Evolutionary conservation across 2,888 invertebrate genomes (phyloP), one percentile per base, ranked within the genome.

Genomic region (Yponomeuta cagnagella): DNA sequence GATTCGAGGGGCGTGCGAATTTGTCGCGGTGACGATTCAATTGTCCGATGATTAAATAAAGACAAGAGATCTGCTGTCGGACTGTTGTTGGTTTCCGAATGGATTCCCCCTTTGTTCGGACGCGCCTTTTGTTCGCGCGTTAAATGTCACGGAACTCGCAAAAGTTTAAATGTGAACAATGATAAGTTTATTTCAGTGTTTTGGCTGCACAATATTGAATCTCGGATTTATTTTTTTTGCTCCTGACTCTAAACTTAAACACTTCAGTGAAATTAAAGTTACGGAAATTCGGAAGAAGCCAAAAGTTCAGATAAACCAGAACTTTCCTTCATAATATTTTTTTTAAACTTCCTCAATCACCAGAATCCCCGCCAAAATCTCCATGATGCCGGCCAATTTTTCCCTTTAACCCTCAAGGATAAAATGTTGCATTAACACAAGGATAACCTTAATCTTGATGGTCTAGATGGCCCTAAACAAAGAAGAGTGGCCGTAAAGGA

Each of bases 1-100:
- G 82, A 90, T 90, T 87, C 86, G 77, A 83, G 87, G 91, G 91
- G 91, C 90, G 92, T 90, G 91, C 87, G 90, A 91, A 91, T 89
- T 90, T 90, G 91, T 90, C 89, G 81, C 83, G 82, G 82, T 79
- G 86, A 86, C 87, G 81, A 81, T 85, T 86, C 90, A 83, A 89
- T 89, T 89, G 87, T 83, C 76, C 79, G 84, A 87, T 87, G 85
- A 89, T 90, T 90, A 89, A 89, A 86, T 88, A 88, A 89, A 86
- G 88, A 87, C 87, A 85, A 88, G 84, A 84, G 83, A 77, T 78
- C 79, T 79, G 78, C 78, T 74, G 70, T 71, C 71, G 68, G 67
- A 71, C 76, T 77, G 78, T 81, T 80, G 80, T 70, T 69, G 72
- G 69, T 72, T 73, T 73, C 71, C 68, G 67, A 68, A 67, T 63